Conservation (phyloP, 2,888 invertebrate species). For the Psococerastis gibbosa region DNA sequence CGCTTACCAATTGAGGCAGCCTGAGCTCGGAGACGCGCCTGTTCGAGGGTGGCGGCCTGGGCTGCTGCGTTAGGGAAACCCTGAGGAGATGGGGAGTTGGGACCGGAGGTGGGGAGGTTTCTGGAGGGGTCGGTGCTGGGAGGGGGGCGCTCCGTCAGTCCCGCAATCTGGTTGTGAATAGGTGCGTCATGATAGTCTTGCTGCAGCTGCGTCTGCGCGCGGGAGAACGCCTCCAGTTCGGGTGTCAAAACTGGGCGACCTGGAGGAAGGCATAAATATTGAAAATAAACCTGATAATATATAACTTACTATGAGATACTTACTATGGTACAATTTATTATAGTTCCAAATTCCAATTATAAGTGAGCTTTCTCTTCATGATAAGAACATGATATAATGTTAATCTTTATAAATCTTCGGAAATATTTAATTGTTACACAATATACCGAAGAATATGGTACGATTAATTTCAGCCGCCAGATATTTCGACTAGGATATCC, state of each 20-base stretch:
- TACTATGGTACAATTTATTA: too few relatives aligned
- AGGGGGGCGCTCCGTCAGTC: neutral
- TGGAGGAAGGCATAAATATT: neutral
- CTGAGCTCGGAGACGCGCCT: neutral
- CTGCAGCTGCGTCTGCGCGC: neutral
- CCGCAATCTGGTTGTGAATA: neutral
- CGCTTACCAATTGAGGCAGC: neutral
- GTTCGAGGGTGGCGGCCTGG: neutral
- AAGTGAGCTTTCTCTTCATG: too few relatives aligned
- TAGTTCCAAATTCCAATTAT: too few relatives aligned
- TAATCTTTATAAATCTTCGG: too few relatives aligned
- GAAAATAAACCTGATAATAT: neutral
- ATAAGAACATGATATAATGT: too few relatives aligned
- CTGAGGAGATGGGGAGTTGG: neutral
- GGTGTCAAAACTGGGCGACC: neutral
- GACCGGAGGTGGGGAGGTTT: neutral
- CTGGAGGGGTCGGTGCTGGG: neutral
- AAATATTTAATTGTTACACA: too few relatives aligned
- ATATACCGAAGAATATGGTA: too few relatives aligned
- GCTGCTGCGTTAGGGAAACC: neutral
- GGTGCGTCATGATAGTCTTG: constrained; percentile 7
- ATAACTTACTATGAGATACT: too few relatives aligned
- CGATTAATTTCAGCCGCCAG: too few relatives aligned
- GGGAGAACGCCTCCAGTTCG: constrained; percentile 1
- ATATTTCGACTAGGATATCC: too few relatives aligned